Evolutionary conservation across 2,113 vertebrate genomes (phyloP).

Genomic region (Phyllopteryx taeniolatus): DNA sequence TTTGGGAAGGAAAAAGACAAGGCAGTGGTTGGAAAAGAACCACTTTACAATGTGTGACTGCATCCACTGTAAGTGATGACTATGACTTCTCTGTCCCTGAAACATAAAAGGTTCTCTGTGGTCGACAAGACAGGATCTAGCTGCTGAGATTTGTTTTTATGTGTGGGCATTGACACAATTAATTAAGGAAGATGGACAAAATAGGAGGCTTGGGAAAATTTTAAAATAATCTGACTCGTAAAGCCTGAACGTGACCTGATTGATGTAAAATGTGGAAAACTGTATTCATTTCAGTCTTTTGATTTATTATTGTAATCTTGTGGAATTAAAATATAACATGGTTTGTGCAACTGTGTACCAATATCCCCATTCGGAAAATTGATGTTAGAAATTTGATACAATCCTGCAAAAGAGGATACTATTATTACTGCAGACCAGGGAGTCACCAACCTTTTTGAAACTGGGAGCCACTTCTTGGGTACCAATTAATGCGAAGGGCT

Average conservation of each 20-base stretch:
- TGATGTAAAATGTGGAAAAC: conserved; percentile 40
- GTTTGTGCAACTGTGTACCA: conserved; percentile 55
- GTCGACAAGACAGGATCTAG: not conserved
- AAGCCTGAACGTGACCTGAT: not conserved
- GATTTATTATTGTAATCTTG: conserved; percentile 55
- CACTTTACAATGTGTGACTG: conserved; percentile 46
- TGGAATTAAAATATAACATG: conserved; percentile 61
- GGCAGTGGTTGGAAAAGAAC: conserved; percentile 23
- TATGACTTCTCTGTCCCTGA: conserved; percentile 24
- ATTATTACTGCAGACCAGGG: no score
- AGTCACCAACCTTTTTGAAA: no score
- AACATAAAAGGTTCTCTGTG: not conserved
- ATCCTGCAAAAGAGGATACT: not conserved
- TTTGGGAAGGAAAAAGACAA: conserved; percentile 50
- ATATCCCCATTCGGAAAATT: not conserved
- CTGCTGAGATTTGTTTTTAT: not conserved
- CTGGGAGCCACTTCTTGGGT: no score
- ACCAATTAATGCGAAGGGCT: no score
- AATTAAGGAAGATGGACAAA: not conserved
- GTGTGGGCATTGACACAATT: not conserved
- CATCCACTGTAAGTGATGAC: conserved; percentile 34
- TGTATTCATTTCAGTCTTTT: conserved; percentile 46
- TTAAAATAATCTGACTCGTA: not conserved
- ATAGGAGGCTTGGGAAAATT: not conserved
- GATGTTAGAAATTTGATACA: not conserved